Base-by-base conservation (phyloP, 2,113 vertebrate genomes). In the Nibea albiflora region DNA sequence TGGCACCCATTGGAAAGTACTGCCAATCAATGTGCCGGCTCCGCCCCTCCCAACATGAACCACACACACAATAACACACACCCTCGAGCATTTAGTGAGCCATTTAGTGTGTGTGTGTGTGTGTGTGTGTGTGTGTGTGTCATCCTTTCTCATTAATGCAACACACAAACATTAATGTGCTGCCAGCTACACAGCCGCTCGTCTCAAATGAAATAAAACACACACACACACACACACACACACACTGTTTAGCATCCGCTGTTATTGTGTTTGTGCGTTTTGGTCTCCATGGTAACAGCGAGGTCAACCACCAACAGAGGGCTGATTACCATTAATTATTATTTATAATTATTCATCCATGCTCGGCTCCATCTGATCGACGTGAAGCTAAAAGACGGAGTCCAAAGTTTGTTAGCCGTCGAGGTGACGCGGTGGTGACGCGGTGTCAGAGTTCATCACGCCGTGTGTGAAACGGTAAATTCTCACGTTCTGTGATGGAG, bases 291-390 rank as follows among this genome's bases (percentile, higher is more conserved):
- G 65, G 89, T 70, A 83, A 90, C 87, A 60, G 60, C 46, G 49
- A 84, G 87, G 87, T 87, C 85, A 88, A 50, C 63, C 65, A 65
- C 60, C 69, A 84, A 85, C 67, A 79, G 66, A 79, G 57, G 72
- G 49, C 64, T 88, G 86, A 87, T 87, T 84, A 87, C 11, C 73
- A 88, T 83, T 80, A 63, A 85, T 87, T 78, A 84, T 69, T 80
- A 84, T 83, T 84, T 63, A 61, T 73, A 70, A 79, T 79, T 76
- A 85, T 83, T 80, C 68, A 77, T 63, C 39, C 26, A 11, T 4
- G 0, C 17, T 58, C 24, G 47, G 15, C 2, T 74, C 61, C 42
- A 22, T 68, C 26, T 62, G 35, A 39, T 39, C 35, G 1, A 39
- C 35, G 35, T 39, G 8, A 39, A 39, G 8, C 35, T 39, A 39